Evolutionary conservation across 2,888 invertebrate species (phyloP).

Genomic region (Altica lythri): DNA sequence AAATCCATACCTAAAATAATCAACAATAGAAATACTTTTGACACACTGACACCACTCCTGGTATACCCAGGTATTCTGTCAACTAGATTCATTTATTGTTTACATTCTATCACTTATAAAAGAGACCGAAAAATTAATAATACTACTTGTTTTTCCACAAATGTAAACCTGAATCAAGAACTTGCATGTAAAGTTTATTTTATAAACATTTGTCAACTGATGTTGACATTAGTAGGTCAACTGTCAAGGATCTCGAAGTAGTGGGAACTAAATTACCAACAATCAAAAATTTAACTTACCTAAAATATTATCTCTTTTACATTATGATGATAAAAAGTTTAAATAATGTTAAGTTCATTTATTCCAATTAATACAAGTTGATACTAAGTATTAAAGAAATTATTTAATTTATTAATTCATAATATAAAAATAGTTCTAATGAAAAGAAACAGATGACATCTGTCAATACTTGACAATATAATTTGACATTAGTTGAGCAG

Average conservation of each 20-base stretch:
- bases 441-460: conserved; percentile 1
- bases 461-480: background rate
- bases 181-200: background rate
- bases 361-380: too few species aligned
- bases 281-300: too few species aligned
- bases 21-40: conserved; percentile 3
- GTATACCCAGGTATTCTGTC: conserved; percentile 23
- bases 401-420: too few species aligned
- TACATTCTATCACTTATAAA: conserved; percentile 12
- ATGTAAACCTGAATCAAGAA: too few species aligned
- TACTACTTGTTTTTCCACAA: background rate
- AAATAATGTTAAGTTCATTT: too few species aligned
- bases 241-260: too few species aligned
- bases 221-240: background rate
- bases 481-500: conserved; percentile 1
- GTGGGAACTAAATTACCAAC: too few species aligned
- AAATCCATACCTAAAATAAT: background rate
- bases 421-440: too few species aligned
- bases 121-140: background rate
- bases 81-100: conserved; percentile 28
- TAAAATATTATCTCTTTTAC: too few species aligned
- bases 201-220: conserved; percentile 2
- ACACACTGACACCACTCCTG: conserved; percentile 18
- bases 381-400: too few species aligned
- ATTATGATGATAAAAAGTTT: too few species aligned